These are phyloP conservation scores for Nemurella pictetii DNA, from an alignment of 2,888 invertebrate species.

Conservation along the genomic window DNA sequence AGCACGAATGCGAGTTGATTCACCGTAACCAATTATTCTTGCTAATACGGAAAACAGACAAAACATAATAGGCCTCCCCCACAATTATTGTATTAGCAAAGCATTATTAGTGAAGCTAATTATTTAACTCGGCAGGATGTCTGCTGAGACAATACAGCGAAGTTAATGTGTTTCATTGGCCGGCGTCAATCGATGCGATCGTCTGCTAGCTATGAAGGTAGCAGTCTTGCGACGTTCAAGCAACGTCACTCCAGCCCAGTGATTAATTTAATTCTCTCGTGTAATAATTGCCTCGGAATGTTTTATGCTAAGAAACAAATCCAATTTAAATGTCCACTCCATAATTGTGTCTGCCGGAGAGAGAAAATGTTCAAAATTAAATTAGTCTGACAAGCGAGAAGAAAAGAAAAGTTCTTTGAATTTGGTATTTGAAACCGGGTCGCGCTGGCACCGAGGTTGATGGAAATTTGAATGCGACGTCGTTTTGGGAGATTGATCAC, in stretches of 20 bases:
- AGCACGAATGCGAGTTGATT: too few relatives aligned
- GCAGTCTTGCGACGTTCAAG: too few relatives aligned
- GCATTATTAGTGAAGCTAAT: neutral
- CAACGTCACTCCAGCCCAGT: neutral
- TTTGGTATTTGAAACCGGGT: neutral
- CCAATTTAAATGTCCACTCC: slow-evolving; percentile 10
- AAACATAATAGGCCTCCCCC: neutral
- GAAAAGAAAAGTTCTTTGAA: neutral
- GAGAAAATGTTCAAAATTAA: slow-evolving; percentile 3
- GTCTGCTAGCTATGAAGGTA: neutral
- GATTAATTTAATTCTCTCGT: neutral
- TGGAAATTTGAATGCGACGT: slow-evolving; percentile 5
- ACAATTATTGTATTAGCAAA: neutral
- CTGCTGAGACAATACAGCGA: neutral
- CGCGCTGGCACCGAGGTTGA: neutral
- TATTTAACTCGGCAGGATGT: neutral
- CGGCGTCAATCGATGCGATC: neutral
- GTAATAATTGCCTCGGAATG: neutral
- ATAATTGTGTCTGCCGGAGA: neutral
- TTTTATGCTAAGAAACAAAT: neutral
- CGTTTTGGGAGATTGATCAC: neutral
- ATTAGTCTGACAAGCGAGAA: slow-evolving; percentile 4
- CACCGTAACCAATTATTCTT: neutral
- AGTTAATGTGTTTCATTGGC: neutral
- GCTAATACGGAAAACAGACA: neutral